Evolutionary conservation across 2,113 vertebrate genomes (phyloP).

Genomic region (Marmota flaviventris): DNA sequence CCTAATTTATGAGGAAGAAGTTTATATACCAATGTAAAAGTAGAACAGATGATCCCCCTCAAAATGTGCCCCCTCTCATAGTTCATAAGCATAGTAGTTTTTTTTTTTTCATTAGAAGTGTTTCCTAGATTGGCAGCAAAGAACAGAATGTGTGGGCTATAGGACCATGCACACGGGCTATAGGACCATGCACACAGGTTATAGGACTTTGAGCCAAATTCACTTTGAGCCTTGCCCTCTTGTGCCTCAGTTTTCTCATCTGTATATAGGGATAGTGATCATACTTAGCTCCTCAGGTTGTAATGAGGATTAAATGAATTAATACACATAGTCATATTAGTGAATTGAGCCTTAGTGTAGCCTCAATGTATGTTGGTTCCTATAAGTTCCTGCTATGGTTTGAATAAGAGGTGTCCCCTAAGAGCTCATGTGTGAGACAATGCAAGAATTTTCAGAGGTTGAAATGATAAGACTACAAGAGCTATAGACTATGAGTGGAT

Average conservation of each 20-base stretch:
- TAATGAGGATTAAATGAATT: background rate
- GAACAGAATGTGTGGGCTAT: background rate
- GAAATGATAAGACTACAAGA: no score
- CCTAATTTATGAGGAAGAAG: background rate
- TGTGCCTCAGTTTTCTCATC: background rate
- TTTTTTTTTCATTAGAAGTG: background rate
- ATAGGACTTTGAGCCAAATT: background rate
- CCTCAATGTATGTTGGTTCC: background rate
- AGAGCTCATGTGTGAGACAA: no score
- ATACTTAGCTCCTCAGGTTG: background rate
- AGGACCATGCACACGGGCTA: fast-evolving
- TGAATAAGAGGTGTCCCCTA: no score
- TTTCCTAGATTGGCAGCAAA: background rate
- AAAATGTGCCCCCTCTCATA: background rate
- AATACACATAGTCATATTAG: background rate
- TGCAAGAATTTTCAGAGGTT: no score
- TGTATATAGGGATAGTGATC: background rate
- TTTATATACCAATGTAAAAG: background rate
- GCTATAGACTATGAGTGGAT: no score
- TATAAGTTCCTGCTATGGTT: background rate
- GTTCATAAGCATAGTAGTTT: background rate
- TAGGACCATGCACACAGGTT: fast-evolving
- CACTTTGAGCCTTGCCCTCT: background rate
- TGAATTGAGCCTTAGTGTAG: fast-evolving
- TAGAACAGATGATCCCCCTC: background rate